phyloP scores from a whole-genome alignment of 1,140 invertebrate genomes.

The Leptinotarsa texana region DNA sequence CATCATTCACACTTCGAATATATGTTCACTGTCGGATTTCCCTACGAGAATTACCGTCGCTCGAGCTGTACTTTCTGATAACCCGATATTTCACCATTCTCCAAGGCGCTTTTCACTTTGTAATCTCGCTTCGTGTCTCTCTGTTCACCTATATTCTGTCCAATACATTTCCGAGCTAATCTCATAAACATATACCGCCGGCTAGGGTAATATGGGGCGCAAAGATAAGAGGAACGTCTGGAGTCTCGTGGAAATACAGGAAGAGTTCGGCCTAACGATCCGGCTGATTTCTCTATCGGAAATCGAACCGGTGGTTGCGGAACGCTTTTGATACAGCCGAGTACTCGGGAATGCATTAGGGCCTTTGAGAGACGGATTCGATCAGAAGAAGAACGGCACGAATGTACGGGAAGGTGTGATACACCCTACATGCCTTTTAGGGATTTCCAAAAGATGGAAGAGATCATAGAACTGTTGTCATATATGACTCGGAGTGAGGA shows the following conservation, averaged over 20 bases:
- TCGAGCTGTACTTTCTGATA: neutral
- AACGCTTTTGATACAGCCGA: neutral
- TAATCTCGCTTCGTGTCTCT: constrained; percentile 14
- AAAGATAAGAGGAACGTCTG: constrained; percentile 15
- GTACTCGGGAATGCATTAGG: neutral
- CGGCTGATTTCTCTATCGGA: constrained; percentile 10
- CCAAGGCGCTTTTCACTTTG: neutral
- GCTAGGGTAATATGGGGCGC: neutral
- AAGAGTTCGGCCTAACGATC: constrained; percentile 6
- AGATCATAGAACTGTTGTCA: too few species aligned
- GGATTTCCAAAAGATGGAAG: too few species aligned
- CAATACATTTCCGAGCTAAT: constrained; percentile 19
- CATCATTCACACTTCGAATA: neutral
- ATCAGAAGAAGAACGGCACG: neutral
- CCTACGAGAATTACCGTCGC: neutral
- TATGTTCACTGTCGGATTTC: neutral
- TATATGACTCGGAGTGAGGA: too few species aligned
- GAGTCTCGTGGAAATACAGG: constrained; percentile 11
- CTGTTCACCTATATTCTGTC: constrained; percentile 20
- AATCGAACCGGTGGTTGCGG: neutral
- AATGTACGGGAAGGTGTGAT: too few species aligned
- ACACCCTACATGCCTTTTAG: too few species aligned
- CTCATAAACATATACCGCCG: constrained; percentile 20
- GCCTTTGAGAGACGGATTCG: neutral
- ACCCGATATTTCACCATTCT: constrained; percentile 6